Base-by-base conservation (phyloP, 2,113 vertebrate species). In the Campylomormyrus numenius region DNA sequence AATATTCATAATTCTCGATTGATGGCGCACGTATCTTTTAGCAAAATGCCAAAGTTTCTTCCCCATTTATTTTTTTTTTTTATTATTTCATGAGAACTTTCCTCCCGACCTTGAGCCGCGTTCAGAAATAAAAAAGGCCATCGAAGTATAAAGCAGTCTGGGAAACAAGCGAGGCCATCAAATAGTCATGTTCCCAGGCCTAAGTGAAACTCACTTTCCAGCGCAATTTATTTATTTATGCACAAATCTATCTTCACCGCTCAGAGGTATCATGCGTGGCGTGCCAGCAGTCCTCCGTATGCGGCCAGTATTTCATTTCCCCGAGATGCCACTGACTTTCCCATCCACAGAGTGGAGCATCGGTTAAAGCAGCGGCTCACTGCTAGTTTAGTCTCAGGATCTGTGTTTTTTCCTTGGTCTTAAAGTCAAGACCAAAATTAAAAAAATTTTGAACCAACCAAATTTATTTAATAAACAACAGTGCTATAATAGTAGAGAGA, bases 1-100 rank as follows among this genome's bases (percentile, higher is more conserved):
- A 96, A 96, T 96, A 96, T 96, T 96, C 91, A 96, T 96, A 86
- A 84, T 92, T 27, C 93, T 93, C 93, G 94, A 96, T 96, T 91
- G 94, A 96, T 93, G 93, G 94, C 27, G 9, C 94, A 94, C 95
- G 94, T 93, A 95, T 96, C 95, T 95, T 95, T 95, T 91, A 95
- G 93, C 93, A 92, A 53, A 93, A 93, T 92, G 90, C 90, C 90
- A 50, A 91, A 88, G 80, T 77, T 90, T 91, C 50, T 88, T 53
- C 35, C 53, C 45, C 35, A 3, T 74, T 17, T 24, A n/a, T 52
- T 89, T 9, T 92, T 92, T 93, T 77, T 19, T 91, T 92, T 91
- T 92, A 88, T 53, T 80, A 62, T 66, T 85, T 89, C 91, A 88
- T 89, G 92, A 90, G 15, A 91, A 90, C 93, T 93, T 91, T 91